Conservation (phyloP, 2,797 vertebrate genomes). For the Euphonia xanthogaster region DNA sequence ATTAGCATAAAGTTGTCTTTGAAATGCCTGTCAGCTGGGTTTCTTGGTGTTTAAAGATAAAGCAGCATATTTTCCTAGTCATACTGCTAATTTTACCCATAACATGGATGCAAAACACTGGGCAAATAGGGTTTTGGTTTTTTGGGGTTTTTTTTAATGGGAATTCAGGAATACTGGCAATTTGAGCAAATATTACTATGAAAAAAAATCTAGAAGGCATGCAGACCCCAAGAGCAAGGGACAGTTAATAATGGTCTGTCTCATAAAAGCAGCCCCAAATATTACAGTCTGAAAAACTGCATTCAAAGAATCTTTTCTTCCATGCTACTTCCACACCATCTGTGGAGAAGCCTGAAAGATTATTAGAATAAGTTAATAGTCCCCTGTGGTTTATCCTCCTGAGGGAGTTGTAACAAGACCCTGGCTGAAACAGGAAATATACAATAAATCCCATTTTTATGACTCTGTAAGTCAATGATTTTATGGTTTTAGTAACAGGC, state of each 20-base stretch:
- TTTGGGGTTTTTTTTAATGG: background rate
- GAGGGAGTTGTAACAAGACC: slow-evolving; percentile 40
- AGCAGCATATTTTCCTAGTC: background rate
- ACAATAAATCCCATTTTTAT: slow-evolving; percentile 71
- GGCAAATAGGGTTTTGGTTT: background rate
- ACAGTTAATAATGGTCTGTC: background rate
- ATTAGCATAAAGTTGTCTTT: background rate
- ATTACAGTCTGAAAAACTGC: background rate
- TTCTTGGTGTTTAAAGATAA: background rate
- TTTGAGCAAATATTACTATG: background rate
- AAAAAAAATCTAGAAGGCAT: background rate
- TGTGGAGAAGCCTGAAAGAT: background rate
- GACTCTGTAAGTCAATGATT: slow-evolving; percentile 51
- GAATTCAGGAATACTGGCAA: background rate
- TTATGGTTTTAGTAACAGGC: slow-evolving; percentile 54
- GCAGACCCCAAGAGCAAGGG: background rate
- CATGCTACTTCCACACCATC: background rate
- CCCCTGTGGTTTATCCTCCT: slow-evolving; percentile 52
- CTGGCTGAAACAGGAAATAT: slow-evolving; percentile 56
- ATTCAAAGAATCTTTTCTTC: slow-evolving; percentile 20
- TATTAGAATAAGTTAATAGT: slow-evolving; percentile 50
- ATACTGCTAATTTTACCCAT: background rate
- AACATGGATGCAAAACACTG: background rate
- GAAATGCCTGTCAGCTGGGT: background rate
- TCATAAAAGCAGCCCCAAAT: background rate